Evolutionary conservation across 1,140 invertebrate species (phyloP).

Genomic region (Anastrepha ludens): DNA sequence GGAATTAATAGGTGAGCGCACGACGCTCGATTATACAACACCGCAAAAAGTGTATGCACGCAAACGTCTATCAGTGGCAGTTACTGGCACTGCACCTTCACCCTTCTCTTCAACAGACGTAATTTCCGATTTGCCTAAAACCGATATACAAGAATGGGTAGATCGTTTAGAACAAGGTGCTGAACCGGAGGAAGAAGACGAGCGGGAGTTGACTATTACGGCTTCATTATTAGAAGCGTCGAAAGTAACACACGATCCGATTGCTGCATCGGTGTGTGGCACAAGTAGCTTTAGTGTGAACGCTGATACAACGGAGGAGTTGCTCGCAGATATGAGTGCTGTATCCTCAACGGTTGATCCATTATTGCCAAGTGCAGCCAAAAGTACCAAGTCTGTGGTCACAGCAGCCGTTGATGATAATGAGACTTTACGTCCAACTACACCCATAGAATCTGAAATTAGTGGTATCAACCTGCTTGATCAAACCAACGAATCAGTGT

Average conservation of each 20-base stretch:
- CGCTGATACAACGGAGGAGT: not conserved
- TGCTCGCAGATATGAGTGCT: slow-evolving; percentile 20
- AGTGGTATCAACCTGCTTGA: slow-evolving; percentile 69
- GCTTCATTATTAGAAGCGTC: not conserved
- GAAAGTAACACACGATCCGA: not conserved
- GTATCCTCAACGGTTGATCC: slow-evolving; percentile 45
- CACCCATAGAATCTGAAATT: slow-evolving; percentile 59
- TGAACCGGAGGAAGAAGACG: slow-evolving; percentile 58
- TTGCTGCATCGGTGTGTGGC: not conserved
- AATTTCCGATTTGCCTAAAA: slow-evolving; percentile 57
- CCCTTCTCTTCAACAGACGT: slow-evolving; percentile 60
- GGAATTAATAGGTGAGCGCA: slow-evolving; percentile 35
- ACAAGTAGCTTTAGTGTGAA: not conserved
- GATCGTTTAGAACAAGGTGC: slow-evolving; percentile 42
- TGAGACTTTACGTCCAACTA: slow-evolving; percentile 57
- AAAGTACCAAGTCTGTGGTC: not conserved
- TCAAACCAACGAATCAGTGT: slow-evolving; percentile 64
- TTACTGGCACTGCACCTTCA: not conserved
- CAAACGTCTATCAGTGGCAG: not conserved
- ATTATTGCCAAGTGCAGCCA: slow-evolving; percentile 5
- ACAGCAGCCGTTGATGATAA: not conserved
- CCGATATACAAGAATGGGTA: slow-evolving; percentile 56
- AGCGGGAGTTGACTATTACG: not conserved
- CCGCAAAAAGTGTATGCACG: slow-evolving; percentile 40
- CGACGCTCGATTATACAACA: slow-evolving; percentile 40